Evolutionary conservation across 2,113 vertebrate genomes (phyloP), one percentile per base, ranked within the genome.

Genomic region (Colossoma macropomum): DNA sequence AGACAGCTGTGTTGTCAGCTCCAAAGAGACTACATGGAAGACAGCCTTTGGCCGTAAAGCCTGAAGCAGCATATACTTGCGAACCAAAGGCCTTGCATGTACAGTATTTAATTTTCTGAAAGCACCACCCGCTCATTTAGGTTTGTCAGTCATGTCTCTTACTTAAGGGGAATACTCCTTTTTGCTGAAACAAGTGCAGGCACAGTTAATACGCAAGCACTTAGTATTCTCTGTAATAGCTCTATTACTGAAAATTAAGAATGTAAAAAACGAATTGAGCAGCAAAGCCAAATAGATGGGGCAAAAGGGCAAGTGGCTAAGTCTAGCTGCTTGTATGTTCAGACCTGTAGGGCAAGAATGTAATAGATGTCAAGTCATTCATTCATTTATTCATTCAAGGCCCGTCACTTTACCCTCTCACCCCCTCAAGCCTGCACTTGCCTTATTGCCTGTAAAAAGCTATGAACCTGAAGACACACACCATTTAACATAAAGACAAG

Each of bases 401-500:
- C 8, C 28, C 45, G 32, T 62, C 3, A 23, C 72, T 73, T 72
- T 17, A 74, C 0, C 1, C 28, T 75, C 45, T 28, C 69, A 54
- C 34, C 25, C 69, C 19, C 30, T 41, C 25, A 75, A 41, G 71
- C 78, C 54, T 80, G 65, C 12, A 45, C 13, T 45, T 72, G 66
- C 69, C 68, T 28, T 62, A 48, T 5, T 30, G 25, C 54, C 50
- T 0, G 1, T 62, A 38, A 80, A 62, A 60, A 45, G 56, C 23
- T 9, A 71, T 28, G 12, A 59, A 59, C 56, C 23, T 34, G 8
- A 59, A 56, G 78, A 45, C 21, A 59, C 63, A 79, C 48, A 54
- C 48, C n/a, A 45, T 80, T 80, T 72, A 80, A 60, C 34, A 45
- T 60, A 62, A 25, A 38, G 27, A 28, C 65, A 59, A 59, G n/a